Conservation (phyloP, 1,140 invertebrate species). For the Lordiphosa clarofinis region DNA sequence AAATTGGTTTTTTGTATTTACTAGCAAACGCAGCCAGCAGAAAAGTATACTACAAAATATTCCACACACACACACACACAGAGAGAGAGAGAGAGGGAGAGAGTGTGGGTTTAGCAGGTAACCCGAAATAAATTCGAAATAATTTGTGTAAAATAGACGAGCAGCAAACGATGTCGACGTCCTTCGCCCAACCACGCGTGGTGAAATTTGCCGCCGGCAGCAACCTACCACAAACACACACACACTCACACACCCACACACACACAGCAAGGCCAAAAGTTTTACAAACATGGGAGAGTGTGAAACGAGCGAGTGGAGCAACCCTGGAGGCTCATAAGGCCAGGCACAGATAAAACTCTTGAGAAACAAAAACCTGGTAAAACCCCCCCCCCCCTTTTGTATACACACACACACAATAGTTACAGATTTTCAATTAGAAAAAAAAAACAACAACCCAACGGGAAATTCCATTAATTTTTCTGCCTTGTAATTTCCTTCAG, state of each 20-base stretch:
- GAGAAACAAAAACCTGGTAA: constrained; percentile 57
- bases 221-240: constrained; percentile 26
- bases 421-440: too few species aligned
- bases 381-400: too few species aligned
- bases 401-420: too few species aligned
- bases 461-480: constrained; percentile 38
- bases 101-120: constrained; percentile 33
- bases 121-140: constrained; percentile 74
- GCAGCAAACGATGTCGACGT: constrained; percentile 29
- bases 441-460: neutral
- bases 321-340: constrained; percentile 66
- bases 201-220: constrained; percentile 60
- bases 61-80: constrained; percentile 17
- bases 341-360: constrained; percentile 58
- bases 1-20: constrained; percentile 68
- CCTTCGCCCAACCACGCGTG: constrained; percentile 26
- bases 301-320: constrained; percentile 1
- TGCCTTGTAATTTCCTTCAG: constrained; percentile 35
- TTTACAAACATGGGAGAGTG: constrained; percentile 42
- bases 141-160: constrained; percentile 76
- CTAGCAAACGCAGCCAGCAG: constrained; percentile 30
- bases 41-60: constrained; percentile 67
- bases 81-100: constrained; percentile 5
- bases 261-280: constrained; percentile 55
- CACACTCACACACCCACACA: neutral